These are phyloP conservation scores for Drosophila pseudotakahashii DNA, from an alignment of 2,888 invertebrate species.

Conservation along the genomic window DNA sequence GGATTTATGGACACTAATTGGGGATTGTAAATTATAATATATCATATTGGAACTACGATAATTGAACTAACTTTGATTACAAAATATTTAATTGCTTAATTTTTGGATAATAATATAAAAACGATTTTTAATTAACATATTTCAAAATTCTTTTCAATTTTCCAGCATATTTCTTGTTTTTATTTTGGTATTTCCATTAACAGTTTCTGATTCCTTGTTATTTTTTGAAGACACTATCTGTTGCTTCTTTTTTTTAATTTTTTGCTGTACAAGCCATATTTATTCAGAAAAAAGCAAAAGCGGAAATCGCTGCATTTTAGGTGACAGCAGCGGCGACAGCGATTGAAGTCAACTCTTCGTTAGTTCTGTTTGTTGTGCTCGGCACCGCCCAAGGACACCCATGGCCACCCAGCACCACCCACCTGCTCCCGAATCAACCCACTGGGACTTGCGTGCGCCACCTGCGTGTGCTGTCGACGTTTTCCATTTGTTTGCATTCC, in stretches of 20 bases:
- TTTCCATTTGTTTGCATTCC: constrained; percentile 43
- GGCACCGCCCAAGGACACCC: neutral
- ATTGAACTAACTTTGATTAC: too few species aligned
- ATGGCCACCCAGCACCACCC: neutral
- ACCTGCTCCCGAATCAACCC: neutral
- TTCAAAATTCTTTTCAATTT: too few species aligned
- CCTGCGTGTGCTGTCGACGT: constrained; percentile 41
- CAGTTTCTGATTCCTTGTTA: neutral
- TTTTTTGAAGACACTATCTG: too few species aligned
- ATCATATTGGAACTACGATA: too few species aligned
- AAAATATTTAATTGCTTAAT: too few species aligned
- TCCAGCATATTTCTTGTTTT: too few species aligned
- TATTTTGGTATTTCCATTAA: neutral
- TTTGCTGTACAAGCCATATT: constrained; percentile 7
- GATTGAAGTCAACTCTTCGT: constrained; percentile 46
- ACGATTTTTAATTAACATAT: too few species aligned
- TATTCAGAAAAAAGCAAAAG: neutral
- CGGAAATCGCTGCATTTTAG: constrained; percentile 26
- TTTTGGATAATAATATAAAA: too few species aligned
- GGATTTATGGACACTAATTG: too few species aligned
- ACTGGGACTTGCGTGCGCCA: constrained; percentile 31
- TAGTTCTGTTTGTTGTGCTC: constrained; percentile 43
- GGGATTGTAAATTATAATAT: too few species aligned
- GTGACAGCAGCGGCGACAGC: constrained; percentile 30
- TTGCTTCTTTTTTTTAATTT: neutral